Conservation (phyloP, 2,888 invertebrate genomes). For the Campoplex capitator region DNA sequence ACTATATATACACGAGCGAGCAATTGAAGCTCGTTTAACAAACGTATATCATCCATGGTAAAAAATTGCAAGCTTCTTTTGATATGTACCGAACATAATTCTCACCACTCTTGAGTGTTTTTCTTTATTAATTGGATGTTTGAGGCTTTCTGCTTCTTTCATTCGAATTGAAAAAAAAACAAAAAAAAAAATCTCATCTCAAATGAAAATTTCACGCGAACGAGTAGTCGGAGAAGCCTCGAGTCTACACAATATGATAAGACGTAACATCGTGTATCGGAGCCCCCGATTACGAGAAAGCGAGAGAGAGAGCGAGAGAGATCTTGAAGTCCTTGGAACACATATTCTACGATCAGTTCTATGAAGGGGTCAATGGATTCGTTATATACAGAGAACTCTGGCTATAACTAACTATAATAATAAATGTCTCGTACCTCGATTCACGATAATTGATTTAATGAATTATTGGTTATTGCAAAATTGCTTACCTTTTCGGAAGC, state of each 20-base stretch:
- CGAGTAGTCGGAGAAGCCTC: background rate
- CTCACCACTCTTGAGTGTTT: background rate
- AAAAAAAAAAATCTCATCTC: background rate
- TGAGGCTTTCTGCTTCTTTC: background rate
- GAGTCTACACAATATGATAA: constrained; percentile 6
- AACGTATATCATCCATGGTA: constrained; percentile 15
- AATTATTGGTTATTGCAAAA: constrained; percentile 5
- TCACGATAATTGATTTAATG: background rate
- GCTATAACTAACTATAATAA: background rate
- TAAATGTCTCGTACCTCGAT: constrained; percentile 4
- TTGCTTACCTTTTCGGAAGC: constrained; percentile 41
- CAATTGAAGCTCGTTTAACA: constrained; percentile 61
- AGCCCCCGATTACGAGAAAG: background rate
- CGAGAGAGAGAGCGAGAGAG: background rate
- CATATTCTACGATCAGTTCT: constrained; percentile 24
- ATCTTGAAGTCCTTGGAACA: constrained; percentile 56
- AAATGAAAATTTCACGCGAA: background rate
- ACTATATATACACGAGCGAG: constrained; percentile 15
- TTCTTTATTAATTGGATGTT: constrained; percentile 1
- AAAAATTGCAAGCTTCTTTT: constrained; percentile 47
- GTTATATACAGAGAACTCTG: background rate
- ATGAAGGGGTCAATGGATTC: constrained; percentile 44
- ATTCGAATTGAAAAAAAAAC: background rate
- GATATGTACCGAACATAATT: constrained; percentile 13
- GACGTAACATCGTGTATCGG: background rate